Conservation (phyloP, 2,888 invertebrate species). For the Yponomeuta sedellus region DNA sequence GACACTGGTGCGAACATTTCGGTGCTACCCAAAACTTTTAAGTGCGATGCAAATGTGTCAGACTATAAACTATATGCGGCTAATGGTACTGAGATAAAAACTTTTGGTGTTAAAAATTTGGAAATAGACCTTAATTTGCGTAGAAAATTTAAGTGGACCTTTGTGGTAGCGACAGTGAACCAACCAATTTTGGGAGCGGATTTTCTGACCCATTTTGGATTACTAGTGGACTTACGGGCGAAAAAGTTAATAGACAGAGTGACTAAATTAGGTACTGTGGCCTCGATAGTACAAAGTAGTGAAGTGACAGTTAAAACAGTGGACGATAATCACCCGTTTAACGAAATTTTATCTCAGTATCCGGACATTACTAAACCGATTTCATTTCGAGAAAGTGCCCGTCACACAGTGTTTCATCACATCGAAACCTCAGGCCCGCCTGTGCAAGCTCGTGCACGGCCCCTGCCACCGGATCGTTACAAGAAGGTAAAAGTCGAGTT, state of each 20-base stretch:
- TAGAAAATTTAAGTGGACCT: conserved; percentile 21
- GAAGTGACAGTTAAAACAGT: not conserved
- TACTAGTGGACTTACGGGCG: conserved; percentile 19
- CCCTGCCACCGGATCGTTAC: conserved; percentile 36
- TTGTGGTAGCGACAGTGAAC: conserved; percentile 20
- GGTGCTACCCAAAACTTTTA: conserved; percentile 12
- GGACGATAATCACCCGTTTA: conserved; percentile 14
- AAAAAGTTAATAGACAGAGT: conserved; percentile 21
- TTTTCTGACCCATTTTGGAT: conserved; percentile 17
- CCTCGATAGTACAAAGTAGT: conserved; percentile 9
- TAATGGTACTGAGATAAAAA: conserved; percentile 24
- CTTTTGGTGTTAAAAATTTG: conserved; percentile 19
- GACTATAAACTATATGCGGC: conserved; percentile 25
- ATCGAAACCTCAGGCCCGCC: conserved; percentile 40
- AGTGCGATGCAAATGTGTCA: conserved; percentile 11
- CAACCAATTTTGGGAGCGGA: conserved; percentile 24
- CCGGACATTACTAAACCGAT: conserved; percentile 10
- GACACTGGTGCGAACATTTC: conserved; percentile 20
- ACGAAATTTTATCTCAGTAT: conserved; percentile 18
- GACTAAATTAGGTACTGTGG: conserved; percentile 18
- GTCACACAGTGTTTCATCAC: conserved; percentile 25
- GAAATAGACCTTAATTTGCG: conserved; percentile 20
- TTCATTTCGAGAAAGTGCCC: not conserved
- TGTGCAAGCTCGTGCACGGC: conserved; percentile 32
- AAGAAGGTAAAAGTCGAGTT: conserved; percentile 36